These are phyloP conservation scores for Stegodyphus dumicola DNA, from an alignment of 1,140 invertebrate genomes.

Conservation along the genomic window DNA sequence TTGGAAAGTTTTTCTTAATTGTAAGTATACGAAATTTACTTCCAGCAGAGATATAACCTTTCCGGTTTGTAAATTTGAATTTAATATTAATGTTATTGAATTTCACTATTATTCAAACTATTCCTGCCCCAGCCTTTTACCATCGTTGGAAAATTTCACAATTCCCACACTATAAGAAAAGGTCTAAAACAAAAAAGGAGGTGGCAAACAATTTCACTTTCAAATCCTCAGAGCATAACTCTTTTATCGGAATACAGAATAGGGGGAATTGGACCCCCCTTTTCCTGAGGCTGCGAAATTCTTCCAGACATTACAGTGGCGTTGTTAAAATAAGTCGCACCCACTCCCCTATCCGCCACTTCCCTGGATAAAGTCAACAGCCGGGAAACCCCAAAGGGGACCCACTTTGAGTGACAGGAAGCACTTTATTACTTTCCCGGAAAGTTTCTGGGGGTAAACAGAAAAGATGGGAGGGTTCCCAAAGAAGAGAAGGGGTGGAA, in stretches of 20 bases:
- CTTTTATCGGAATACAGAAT: background rate
- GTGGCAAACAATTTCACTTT: background rate
- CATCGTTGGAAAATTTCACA: too few relatives aligned
- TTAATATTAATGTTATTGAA: too few relatives aligned
- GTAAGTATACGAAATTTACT: too few relatives aligned
- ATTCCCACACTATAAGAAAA: too few relatives aligned
- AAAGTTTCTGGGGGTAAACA: constrained; percentile 41
- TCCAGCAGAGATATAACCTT: too few relatives aligned
- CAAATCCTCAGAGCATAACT: background rate
- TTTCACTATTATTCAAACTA: too few relatives aligned
- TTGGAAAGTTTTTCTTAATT: too few relatives aligned
- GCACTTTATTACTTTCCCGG: constrained; percentile 46
- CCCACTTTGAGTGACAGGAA: constrained; percentile 44
- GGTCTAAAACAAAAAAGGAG: background rate
- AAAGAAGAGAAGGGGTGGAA: too few relatives aligned
- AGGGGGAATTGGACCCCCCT: background rate
- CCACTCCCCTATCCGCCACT: background rate
- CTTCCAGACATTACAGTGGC: too few relatives aligned
- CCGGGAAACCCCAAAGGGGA: constrained; percentile 13
- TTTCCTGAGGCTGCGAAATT: too few relatives aligned
- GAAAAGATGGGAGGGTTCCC: background rate
- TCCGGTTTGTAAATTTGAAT: too few relatives aligned
- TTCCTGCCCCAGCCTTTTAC: too few relatives aligned
- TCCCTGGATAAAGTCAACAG: constrained; percentile 40
- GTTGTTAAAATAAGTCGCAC: background rate